Percentiles rank a stretch among this genome's conserved stretches.
Conservation (phyloP, 2,888 invertebrate genomes). For the Hemithea aestivaria region DNA sequence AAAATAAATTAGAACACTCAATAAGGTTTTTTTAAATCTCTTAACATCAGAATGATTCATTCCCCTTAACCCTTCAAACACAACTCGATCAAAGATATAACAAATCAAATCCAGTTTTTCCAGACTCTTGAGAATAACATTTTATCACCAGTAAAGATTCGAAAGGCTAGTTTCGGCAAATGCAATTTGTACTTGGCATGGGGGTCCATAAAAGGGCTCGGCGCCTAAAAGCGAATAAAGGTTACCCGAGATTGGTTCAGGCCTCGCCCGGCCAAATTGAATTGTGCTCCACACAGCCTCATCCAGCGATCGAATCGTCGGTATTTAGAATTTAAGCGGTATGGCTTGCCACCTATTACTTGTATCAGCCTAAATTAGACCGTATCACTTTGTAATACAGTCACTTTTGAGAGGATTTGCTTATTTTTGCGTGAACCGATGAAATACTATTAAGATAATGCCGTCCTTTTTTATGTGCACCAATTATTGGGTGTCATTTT, state of each 20-base stretch:
- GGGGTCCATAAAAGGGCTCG: slow-evolving; percentile 9
- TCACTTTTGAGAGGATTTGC: too few species aligned
- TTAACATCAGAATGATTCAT: too few species aligned
- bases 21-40: too few species aligned
- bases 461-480: too few species aligned
- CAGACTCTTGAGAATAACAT: not conserved
- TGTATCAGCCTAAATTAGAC: too few species aligned
- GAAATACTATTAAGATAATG: too few species aligned
- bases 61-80: too few species aligned
- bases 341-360: not conserved
- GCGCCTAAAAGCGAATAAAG: slow-evolving; percentile 30
- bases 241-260: slow-evolving; percentile 32
- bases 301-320: slow-evolving; percentile 31
- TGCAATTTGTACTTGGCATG: slow-evolving; percentile 19
- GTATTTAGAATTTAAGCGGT: slow-evolving; percentile 20
- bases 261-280: slow-evolving; percentile 38
- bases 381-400: not conserved
- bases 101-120: not conserved
- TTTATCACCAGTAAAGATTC: slow-evolving; percentile 1
- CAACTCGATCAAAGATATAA: slow-evolving; percentile 1
- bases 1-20: too few species aligned
- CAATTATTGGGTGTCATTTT: too few species aligned
- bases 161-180: slow-evolving; percentile 15
- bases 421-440: too few species aligned
- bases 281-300: slow-evolving; percentile 34